Base-by-base conservation (phyloP, 2,797 vertebrate genomes). In the Florisuga fusca region DNA sequence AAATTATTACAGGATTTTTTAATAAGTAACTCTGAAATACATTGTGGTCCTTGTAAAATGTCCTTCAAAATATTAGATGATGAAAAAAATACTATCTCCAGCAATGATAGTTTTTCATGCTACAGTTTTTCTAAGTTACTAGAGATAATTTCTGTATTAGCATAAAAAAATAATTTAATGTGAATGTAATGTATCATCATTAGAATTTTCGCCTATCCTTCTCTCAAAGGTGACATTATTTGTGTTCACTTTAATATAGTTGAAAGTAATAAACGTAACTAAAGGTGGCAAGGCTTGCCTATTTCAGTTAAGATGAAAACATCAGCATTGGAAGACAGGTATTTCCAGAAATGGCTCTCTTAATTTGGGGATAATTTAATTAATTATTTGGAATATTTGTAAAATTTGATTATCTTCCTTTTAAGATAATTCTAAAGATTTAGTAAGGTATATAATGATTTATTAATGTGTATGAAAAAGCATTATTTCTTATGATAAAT, bases 101-200 rank as follows among this genome's bases (percentile, higher is more conserved):
- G 36, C 48, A 31, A 64, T n/a, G 38, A 71, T n/a, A 89, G 27
- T 18, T 72, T 87, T 63, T 57, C 27, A 38, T 89, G 41, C n/a
- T 97, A 78, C 53, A 55, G 3, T 81, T 85, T 97, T 93, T 86
- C 64, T 41, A 68, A 81, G 15, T 69, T 79, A 27, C 66, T 68
- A 64, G 33, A 31, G 29, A 79, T 81, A 81, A 22, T 71, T 57
- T 71, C 26, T 95, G 14, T 43, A 55, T 38, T 58, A 73, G 86
- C 12, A 72, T 62, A 64, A 84, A 95, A 59, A 80, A 87, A 68
- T 25, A 66, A 7, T 38, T 31, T 75, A 38, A 51, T 6, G 0
- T 22, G 27, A 18, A 53, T 68, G 7, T 41, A 66, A 69, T 77
- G 53, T 69, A 53, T 18, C 16, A 38, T 26, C 10, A 41, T 48